phyloP scores from a whole-genome alignment of 2,113 vertebrate genomes.

The Channa argus region DNA sequence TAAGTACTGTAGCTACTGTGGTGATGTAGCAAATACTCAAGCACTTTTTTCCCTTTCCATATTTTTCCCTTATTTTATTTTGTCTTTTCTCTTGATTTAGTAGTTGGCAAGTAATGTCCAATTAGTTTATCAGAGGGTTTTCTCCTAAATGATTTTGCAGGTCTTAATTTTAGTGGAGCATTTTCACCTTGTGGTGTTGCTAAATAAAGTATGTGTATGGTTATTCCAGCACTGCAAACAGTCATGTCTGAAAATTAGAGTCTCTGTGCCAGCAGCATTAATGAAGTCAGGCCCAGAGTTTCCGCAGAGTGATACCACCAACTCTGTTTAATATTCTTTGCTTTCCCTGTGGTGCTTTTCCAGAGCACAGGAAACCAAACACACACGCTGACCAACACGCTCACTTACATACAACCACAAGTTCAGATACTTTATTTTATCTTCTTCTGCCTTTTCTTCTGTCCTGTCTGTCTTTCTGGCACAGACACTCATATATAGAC shows the following conservation, averaged over 20 bases:
- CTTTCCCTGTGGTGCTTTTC: constrained; percentile 48
- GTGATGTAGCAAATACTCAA: no score
- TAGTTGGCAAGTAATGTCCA: no score
- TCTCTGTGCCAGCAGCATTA: constrained; percentile 19
- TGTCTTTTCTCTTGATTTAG: no score
- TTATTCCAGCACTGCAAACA: not conserved
- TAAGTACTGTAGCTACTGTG: no score
- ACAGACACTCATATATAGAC: not conserved
- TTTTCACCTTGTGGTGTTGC: not conserved
- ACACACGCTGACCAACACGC: constrained; percentile 49
- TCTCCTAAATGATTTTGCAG: no score
- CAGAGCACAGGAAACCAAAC: constrained; percentile 60
- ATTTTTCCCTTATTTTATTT: no score
- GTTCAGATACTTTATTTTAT: constrained; percentile 31
- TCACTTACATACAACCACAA: constrained; percentile 48
- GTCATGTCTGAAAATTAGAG: constrained; percentile 12
- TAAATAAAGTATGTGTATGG: not conserved
- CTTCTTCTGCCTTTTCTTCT: not conserved
- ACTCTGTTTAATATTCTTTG: constrained; percentile 47
- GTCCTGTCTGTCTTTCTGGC: not conserved
- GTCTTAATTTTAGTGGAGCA: not conserved
- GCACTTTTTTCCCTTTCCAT: not conserved
- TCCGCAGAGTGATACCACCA: constrained; percentile 45
- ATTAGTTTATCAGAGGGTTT: no score
- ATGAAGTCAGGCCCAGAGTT: constrained; percentile 31